phyloP scores from a whole-genome alignment of 2,888 invertebrate species.

The Calameuta filiformis region DNA sequence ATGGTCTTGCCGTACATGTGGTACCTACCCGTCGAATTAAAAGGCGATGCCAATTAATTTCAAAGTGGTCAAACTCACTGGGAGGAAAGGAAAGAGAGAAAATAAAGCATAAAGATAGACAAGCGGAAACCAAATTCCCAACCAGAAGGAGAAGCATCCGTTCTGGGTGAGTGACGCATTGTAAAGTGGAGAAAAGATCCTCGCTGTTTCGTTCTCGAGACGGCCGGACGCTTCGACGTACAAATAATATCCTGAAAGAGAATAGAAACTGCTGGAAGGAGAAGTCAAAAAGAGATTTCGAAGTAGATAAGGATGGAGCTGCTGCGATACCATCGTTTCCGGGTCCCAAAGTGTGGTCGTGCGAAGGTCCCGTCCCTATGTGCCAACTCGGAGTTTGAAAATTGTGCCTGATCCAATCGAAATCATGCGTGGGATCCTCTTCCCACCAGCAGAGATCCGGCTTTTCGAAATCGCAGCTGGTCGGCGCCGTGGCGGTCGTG shows the following conservation, averaged over 20 bases:
- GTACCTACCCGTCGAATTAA: slow-evolving; percentile 72
- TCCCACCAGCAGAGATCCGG: slow-evolving; percentile 82
- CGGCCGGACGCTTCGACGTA: slow-evolving; percentile 81
- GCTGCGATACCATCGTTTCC: slow-evolving; percentile 65
- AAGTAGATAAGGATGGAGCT: not conserved
- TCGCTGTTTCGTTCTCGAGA: slow-evolving; percentile 74
- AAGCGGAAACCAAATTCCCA: slow-evolving; percentile 16
- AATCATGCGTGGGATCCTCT: slow-evolving; percentile 76
- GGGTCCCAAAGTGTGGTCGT: slow-evolving; percentile 79
- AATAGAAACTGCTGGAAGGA: slow-evolving; percentile 5
- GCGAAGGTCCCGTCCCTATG: slow-evolving; percentile 78
- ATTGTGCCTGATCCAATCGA: slow-evolving; percentile 79
- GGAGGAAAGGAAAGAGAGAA: too few relatives aligned
- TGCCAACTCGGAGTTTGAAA: slow-evolving; percentile 74
- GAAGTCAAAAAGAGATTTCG: slow-evolving; percentile 4
- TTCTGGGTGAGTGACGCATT: slow-evolving; percentile 61
- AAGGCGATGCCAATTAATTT: not conserved
- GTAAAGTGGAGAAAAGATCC: slow-evolving; percentile 80
- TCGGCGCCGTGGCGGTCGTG: slow-evolving; percentile 57
- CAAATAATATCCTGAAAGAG: slow-evolving; percentile 80
- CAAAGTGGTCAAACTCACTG: not conserved
- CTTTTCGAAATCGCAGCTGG: slow-evolving; percentile 77
- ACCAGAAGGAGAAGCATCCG: slow-evolving; percentile 69
- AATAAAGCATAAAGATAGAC: too few relatives aligned
- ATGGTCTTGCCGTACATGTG: slow-evolving; percentile 81